Conservation (phyloP, 92 coral and sea anemone genomes). For the Epizoanthus illoricatus region DNA sequence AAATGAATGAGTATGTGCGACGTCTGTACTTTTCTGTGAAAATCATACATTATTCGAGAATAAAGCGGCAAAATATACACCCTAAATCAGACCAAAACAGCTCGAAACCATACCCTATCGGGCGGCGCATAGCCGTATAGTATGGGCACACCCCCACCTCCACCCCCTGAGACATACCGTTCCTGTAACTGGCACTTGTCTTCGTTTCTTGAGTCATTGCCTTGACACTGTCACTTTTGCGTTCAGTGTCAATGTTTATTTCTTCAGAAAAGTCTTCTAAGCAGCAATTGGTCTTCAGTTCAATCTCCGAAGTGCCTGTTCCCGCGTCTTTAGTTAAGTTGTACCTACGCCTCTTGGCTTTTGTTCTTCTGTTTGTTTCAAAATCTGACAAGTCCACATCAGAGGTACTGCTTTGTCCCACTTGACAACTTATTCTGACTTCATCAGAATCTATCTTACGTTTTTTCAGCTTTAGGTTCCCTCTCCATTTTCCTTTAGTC, state of each 20-base stretch:
- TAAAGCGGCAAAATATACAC: no score
- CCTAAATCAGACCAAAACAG: no score
- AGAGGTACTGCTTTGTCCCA: background rate
- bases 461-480: slow-evolving; percentile 21
- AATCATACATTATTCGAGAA: no score
- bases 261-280: slow-evolving; percentile 7
- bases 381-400: slow-evolving; percentile 38
- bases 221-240: background rate
- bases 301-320: background rate
- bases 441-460: slow-evolving; percentile 17
- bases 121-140: no score
- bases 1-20: no score
- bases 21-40: no score
- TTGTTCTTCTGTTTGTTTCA: slow-evolving; percentile 3
- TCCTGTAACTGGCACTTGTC: background rate
- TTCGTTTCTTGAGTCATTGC: background rate
- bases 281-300: background rate
- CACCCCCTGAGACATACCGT: background rate
- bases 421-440: slow-evolving; percentile 5
- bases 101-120: no score
- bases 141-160: background rate
- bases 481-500: slow-evolving; percentile 1
- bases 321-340: slow-evolving; percentile 1
- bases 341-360: slow-evolving; percentile 11
- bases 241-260: background rate